A percentile compares a stretch with the other conserved stretches of the same genome.
Evolutionary conservation across 2,113 vertebrate species (phyloP).

Genomic region (Sminthopsis crassicaudata): DNA sequence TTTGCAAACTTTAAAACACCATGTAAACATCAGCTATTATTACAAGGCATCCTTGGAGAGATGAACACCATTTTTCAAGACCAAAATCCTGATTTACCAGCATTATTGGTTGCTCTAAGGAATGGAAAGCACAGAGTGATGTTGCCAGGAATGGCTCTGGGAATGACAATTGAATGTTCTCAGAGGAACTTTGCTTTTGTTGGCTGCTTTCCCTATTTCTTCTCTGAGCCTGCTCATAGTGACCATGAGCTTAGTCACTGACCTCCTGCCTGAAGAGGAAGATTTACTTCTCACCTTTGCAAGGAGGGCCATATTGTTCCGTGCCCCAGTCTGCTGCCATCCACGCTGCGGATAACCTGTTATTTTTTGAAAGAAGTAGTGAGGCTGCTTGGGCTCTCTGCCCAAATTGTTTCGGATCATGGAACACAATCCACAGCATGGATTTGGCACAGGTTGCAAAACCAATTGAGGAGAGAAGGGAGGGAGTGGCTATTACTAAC

Average conservation of each 20-base stretch:
- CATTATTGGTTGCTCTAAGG: background rate
- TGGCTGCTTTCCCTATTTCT: background rate
- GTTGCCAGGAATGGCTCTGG: background rate
- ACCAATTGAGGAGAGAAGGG: background rate
- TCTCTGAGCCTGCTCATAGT: background rate
- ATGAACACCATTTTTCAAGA: background rate
- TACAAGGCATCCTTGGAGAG: background rate
- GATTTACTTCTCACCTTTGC: background rate
- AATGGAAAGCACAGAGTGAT: background rate
- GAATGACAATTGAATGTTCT: background rate
- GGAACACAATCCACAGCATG: background rate
- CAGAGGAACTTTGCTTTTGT: background rate
- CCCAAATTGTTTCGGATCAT: background rate
- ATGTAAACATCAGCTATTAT: background rate
- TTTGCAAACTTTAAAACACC: background rate
- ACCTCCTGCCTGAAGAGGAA: background rate
- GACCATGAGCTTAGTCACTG: background rate
- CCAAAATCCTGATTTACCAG: background rate
- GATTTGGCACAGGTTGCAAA: background rate
- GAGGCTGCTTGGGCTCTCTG: background rate
- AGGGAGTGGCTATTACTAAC: background rate
- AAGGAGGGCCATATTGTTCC: background rate
- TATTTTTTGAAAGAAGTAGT: background rate
- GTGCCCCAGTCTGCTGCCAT: background rate
- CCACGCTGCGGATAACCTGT: background rate